Conservation (phyloP, 2,888 invertebrate genomes). For the Crossocerus cetratus region DNA sequence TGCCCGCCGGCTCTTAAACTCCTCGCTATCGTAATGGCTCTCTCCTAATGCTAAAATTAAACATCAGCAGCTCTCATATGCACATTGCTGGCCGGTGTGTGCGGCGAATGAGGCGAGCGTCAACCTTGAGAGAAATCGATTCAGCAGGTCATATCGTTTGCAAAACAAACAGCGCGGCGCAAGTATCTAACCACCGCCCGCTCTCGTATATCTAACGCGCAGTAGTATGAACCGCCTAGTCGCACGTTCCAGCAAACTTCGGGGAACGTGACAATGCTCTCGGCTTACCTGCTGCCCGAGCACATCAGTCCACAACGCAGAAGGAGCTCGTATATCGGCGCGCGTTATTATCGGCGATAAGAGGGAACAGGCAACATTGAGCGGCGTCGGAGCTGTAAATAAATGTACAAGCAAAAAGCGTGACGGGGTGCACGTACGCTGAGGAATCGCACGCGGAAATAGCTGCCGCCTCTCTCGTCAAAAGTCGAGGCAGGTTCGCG, state of each 20-base stretch:
- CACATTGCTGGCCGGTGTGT: background rate
- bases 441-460: background rate
- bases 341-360: background rate
- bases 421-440: conserved; percentile 3
- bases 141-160: background rate
- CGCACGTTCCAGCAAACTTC: background rate
- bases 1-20: background rate
- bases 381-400: background rate
- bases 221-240: background rate
- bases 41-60: conserved; percentile 8
- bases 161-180: conserved; percentile 1
- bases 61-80: background rate
- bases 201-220: background rate
- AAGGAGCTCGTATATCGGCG: background rate
- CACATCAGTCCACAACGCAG: background rate
- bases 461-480: background rate
- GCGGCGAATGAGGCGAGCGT: background rate
- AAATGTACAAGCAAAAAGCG: background rate
- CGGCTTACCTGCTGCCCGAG: background rate
- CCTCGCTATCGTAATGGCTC: background rate
- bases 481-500: background rate
- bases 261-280: conserved; percentile 1
- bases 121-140: conserved; percentile 8
- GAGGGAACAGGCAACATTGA: background rate
- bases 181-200: background rate